Evolutionary conservation across 2,888 invertebrate species (phyloP), one percentile per base, ranked within the genome.

Genomic region (Metellina segmentata): DNA sequence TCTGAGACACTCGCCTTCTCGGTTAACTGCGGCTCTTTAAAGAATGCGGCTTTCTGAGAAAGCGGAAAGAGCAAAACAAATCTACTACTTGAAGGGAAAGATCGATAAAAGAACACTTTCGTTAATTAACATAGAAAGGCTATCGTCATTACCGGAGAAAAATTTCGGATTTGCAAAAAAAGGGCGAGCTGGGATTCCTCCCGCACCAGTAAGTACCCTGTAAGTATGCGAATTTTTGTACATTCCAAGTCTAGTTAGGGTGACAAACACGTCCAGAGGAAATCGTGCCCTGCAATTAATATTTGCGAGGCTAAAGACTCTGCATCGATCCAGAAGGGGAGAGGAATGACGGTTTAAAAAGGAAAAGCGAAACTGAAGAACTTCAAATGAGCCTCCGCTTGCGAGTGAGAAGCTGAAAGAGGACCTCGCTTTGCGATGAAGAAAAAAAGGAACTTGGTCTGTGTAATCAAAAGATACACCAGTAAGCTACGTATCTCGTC

Each of bases 41-140:
- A 48, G 20, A 79, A 51, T 61, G 61, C 69, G 52, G 52, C 13
- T 52, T 72, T 52, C 19, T 11, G 19, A 19, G 61, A 81, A 11
- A 34, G 61, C 77, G 61, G 75, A 78, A 81, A 71, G 78, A 79
- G 71, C 48, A 87, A 87, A 87, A 78, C 78, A 78, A 86, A 85
- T 85, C 34, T 34, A 34, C 83, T 34, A 61, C 20, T 72, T 74
- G 19, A 72, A 51, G 19, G 51, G 20, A 83, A 71, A 20, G 70
- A 72, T 86, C 86, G 77, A 91, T 91, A 91, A 86, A 91, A 91
- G 90, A 91, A 91, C 90, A 86, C 74, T 81, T 86, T 81, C 82
- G 81, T 91, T 91, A 91, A 91, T 91, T 91, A 91, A 91, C 90
- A 86, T 91, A 91, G 90, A 85, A 90, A 85, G 90, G 82, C 86